A percentile compares a stretch with the other conserved stretches of the same genome.
Conservation (phyloP, 1,140 invertebrate species). For the Glomeris maerens region DNA sequence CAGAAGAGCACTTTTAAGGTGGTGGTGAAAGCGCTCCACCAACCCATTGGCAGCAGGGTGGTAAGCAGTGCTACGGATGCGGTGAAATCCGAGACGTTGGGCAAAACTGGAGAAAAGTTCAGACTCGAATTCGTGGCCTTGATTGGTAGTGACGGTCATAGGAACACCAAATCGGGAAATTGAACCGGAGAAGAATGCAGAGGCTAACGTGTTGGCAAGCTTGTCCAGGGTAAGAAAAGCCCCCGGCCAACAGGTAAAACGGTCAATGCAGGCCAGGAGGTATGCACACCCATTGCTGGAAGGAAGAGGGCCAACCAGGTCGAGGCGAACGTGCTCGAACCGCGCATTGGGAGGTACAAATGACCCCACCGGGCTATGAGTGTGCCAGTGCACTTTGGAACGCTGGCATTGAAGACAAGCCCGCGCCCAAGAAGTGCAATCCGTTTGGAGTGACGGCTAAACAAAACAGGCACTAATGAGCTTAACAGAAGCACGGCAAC, state of each 20-base stretch:
- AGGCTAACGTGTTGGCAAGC: constrained; percentile 25
- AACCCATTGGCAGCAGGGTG: constrained; percentile 29
- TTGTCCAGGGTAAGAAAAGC: constrained; percentile 28
- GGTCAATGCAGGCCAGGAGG: constrained; percentile 31
- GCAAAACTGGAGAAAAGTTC: too few species aligned
- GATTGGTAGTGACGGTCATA: constrained; percentile 27
- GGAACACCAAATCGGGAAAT: constrained; percentile 26
- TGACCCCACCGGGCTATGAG: constrained; percentile 13
- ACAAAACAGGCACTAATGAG: constrained; percentile 28
- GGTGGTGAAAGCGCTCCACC: too few species aligned
- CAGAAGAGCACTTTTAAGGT: constrained; percentile 27
- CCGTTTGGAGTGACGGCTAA: constrained; percentile 28
- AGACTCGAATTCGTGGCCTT: constrained; percentile 31
- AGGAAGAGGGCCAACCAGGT: constrained; percentile 35
- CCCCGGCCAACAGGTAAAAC: constrained; percentile 33
- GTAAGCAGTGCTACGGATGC: constrained; percentile 24
- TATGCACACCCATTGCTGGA: constrained; percentile 24
- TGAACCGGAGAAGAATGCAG: constrained; percentile 25
- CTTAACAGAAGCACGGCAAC: constrained; percentile 18
- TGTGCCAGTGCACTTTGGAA: constrained; percentile 17
- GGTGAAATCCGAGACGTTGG: constrained; percentile 11
- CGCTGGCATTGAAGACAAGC: constrained; percentile 18
- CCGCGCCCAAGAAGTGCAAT: constrained; percentile 15
- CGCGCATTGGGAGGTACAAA: constrained; percentile 19
- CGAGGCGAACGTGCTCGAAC: constrained; percentile 34